Conservation (phyloP, 2,888 invertebrate genomes). For the Sicus ferrugineus region DNA sequence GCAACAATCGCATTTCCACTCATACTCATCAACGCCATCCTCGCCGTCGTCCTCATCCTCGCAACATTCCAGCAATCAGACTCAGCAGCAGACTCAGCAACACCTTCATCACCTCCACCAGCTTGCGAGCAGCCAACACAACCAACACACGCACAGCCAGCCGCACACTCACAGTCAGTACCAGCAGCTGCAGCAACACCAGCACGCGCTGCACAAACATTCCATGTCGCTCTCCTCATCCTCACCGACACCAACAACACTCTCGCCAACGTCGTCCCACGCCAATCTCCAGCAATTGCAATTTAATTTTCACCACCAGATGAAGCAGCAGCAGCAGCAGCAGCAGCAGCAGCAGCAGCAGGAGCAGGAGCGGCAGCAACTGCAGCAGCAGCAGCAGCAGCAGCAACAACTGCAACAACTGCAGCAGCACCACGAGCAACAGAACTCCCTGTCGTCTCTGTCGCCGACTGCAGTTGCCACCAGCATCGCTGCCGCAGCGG, state of each 20-base stretch:
- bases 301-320: constrained; percentile 42
- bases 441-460: constrained; percentile 30
- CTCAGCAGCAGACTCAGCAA: constrained; percentile 41
- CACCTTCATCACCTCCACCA: constrained; percentile 36
- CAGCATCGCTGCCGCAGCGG: constrained; percentile 44
- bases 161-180: constrained; percentile 34
- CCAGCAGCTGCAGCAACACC: constrained; percentile 43
- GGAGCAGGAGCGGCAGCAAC: no score
- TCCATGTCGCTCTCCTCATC: constrained; percentile 52
- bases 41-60: constrained; percentile 35
- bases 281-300: constrained; percentile 41
- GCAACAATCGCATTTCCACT: constrained; percentile 42
- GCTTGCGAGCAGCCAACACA: neutral
- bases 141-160: constrained; percentile 44
- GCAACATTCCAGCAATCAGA: constrained; percentile 39
- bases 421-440: constrained; percentile 42
- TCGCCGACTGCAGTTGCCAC: constrained; percentile 28
- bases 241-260: constrained; percentile 47
- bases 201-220: constrained; percentile 43
- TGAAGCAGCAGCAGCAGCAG: constrained; percentile 45
- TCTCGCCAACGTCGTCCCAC: constrained; percentile 47
- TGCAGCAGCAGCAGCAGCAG: constrained; percentile 41
- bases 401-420: constrained; percentile 44
- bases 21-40: constrained; percentile 26
- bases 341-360: constrained; percentile 42